Evolutionary conservation across 2,888 invertebrate genomes (phyloP).

Genomic region (Leptopilina drosophilae): DNA sequence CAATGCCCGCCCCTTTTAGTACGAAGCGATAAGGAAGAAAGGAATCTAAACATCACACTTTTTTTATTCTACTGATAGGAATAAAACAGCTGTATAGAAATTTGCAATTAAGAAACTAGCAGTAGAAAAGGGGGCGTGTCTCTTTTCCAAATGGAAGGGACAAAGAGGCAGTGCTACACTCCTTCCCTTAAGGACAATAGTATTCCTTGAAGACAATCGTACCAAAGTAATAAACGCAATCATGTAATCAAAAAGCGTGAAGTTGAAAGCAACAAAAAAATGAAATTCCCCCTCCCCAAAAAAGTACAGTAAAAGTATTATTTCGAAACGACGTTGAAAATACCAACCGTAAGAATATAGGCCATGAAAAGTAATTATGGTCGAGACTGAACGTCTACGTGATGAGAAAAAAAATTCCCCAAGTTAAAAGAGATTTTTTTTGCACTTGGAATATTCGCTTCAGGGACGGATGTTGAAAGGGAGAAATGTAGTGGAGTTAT

Average conservation of each 20-base stretch:
- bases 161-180: too few species aligned
- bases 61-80: too few species aligned
- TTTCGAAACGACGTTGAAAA: background rate
- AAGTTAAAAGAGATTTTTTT: slow-evolving; percentile 33
- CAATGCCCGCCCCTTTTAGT: too few species aligned
- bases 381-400: slow-evolving; percentile 8
- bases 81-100: too few species aligned
- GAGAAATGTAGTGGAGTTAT: slow-evolving; percentile 54
- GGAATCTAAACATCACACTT: too few species aligned
- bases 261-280: slow-evolving; percentile 6
- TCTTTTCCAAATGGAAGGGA: too few species aligned
- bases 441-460: slow-evolving; percentile 39
- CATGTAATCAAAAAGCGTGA: background rate
- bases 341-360: slow-evolving; percentile 23
- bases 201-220: background rate
- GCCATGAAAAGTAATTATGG: slow-evolving; percentile 33
- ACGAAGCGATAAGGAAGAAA: too few species aligned
- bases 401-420: slow-evolving; percentile 14
- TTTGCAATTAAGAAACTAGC: too few species aligned
- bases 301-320: background rate
- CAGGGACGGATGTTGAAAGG: slow-evolving; percentile 57
- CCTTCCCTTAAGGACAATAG: too few species aligned
- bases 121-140: too few species aligned
- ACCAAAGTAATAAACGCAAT: too few species aligned
- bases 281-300: too few species aligned